phyloP scores from a whole-genome alignment of 2,888 invertebrate genomes.

The Actias luna region DNA sequence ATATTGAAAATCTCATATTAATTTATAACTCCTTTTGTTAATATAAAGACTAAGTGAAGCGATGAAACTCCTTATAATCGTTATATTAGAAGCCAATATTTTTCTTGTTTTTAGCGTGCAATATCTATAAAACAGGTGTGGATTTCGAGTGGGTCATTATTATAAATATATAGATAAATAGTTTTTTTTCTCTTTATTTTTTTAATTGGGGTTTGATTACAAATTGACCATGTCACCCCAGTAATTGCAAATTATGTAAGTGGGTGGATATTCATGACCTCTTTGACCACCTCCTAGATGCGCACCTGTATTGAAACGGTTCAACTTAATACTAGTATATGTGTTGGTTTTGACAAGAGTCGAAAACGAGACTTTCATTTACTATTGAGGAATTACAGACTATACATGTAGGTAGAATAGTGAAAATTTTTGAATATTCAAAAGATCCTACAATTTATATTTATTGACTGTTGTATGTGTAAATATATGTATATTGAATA shows the following conservation, averaged over 20 bases:
- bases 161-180: too few relatives aligned
- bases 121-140: background rate
- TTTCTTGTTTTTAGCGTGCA: background rate
- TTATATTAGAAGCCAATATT: background rate
- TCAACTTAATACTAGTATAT: background rate
- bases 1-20: too few relatives aligned
- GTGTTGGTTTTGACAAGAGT: background rate
- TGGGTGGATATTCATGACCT: too few relatives aligned
- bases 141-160: too few relatives aligned
- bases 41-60: background rate
- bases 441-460: background rate
- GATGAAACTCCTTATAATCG: background rate
- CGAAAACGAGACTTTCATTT: background rate
- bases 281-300: too few relatives aligned
- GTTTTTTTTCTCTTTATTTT: too few relatives aligned
- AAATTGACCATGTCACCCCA: too few relatives aligned
- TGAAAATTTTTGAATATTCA: background rate
- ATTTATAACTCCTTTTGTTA: background rate
- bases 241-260: too few relatives aligned
- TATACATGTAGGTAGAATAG: too few relatives aligned
- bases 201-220: too few relatives aligned
- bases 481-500: background rate
- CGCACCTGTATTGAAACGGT: too few relatives aligned
- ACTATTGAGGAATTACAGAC: too few relatives aligned
- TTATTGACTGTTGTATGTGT: conserved; percentile 8